Evolutionary conservation across 2,797 vertebrate genomes (phyloP).

Genomic region (Kryptopterus vitreolus): DNA sequence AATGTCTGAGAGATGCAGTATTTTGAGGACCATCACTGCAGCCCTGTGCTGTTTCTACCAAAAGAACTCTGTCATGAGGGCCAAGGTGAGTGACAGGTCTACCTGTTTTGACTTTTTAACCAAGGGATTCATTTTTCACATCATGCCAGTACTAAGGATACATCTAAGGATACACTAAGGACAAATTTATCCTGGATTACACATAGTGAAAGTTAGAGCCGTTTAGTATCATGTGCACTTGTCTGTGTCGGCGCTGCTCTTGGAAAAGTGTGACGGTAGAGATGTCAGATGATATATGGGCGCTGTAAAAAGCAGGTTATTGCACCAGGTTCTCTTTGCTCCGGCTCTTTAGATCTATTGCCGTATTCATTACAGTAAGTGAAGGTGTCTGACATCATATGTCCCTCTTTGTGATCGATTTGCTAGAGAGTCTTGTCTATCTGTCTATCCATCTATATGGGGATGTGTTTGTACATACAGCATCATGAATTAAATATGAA

Average conservation of each 20-base stretch:
- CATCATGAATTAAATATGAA: slow-evolving; percentile 18
- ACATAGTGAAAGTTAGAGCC: background rate
- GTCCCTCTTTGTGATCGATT: slow-evolving; percentile 28
- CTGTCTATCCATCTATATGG: slow-evolving; percentile 2
- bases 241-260: background rate
- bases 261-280: slow-evolving; percentile 23
- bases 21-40: slow-evolving; percentile 82
- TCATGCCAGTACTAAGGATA: background rate
- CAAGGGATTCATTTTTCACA: background rate
- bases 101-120: background rate
- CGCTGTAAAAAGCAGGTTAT: slow-evolving; percentile 44
- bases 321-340: slow-evolving; percentile 21
- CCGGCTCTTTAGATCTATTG: slow-evolving; percentile 43
- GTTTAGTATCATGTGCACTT: background rate
- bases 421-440: slow-evolving; percentile 24
- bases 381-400: slow-evolving; percentile 43
- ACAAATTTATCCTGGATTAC: background rate
- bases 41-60: slow-evolving; percentile 95
- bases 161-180: background rate
- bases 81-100: slow-evolving; percentile 83
- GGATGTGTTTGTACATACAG: slow-evolving; percentile 16
- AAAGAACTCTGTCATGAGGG: slow-evolving; percentile 82
- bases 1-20: slow-evolving; percentile 87
- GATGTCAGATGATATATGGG: slow-evolving; percentile 20
- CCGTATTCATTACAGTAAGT: slow-evolving; percentile 59